Percentiles rank a stretch among this genome's conserved stretches.
These are phyloP conservation scores for Esperia sulphurella DNA, from an alignment of 2,888 invertebrate genomes.

Conservation along the genomic window DNA sequence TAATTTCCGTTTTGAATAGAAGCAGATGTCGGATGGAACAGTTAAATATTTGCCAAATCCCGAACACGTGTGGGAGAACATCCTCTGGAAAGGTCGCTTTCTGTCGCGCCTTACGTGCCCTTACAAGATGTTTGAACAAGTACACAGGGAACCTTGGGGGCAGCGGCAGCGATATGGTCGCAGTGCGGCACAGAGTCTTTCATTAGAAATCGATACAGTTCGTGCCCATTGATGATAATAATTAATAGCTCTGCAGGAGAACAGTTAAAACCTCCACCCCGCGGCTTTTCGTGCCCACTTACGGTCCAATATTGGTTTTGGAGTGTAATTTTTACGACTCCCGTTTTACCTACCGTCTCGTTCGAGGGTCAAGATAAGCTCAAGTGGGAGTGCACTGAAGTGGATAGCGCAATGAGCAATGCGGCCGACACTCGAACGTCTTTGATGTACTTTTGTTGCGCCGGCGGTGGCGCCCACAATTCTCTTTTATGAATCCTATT, in stretches of 20 bases:
- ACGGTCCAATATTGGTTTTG: constrained; percentile 50
- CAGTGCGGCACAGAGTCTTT: constrained; percentile 55
- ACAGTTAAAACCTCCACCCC: constrained; percentile 40
- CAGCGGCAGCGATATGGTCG: constrained; percentile 39
- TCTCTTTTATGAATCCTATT: constrained; percentile 43
- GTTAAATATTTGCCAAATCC: constrained; percentile 51
- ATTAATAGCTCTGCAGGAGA: constrained; percentile 54
- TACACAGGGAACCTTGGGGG: constrained; percentile 13
- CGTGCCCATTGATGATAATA: constrained; percentile 56
- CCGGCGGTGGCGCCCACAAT: constrained; percentile 39
- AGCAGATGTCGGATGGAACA: constrained; percentile 50
- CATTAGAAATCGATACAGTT: constrained; percentile 66
- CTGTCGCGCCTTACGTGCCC: constrained; percentile 42
- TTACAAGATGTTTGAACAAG: constrained; percentile 21
- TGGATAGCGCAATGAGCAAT: constrained; percentile 44
- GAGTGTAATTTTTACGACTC: constrained; percentile 71
- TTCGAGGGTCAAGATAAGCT: constrained; percentile 66
- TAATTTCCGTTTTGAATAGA: constrained; percentile 53
- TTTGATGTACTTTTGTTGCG: constrained; percentile 55
- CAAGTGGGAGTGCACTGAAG: constrained; percentile 53
- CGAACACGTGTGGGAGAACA: constrained; percentile 39
- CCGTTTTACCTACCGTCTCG: constrained; percentile 62
- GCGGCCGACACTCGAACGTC: constrained; percentile 51
- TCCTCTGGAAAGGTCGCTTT: constrained; percentile 45
- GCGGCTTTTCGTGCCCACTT: constrained; percentile 50